Evolutionary conservation across 2,888 invertebrate genomes (phyloP), one percentile per base, ranked within the genome.

Genomic region (Tenthredo distinguenda): DNA sequence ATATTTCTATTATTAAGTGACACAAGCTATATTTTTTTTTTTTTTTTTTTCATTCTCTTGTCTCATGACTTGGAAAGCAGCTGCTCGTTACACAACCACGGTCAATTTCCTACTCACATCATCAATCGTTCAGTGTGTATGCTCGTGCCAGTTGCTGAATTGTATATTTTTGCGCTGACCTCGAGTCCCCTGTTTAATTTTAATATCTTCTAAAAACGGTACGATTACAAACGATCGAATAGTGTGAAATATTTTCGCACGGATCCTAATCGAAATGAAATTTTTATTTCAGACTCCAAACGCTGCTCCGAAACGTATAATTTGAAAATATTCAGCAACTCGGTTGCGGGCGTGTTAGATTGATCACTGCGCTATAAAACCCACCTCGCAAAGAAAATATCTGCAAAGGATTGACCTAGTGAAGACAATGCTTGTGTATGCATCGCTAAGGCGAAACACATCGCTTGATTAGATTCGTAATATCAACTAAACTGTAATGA

Each of bases 361-460:
- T 43, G 3, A 43, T 43, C 9, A 21, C 3, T 7, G 71, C 12
- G n/a, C 12, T 26, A 21, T 74, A n/a, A 43, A 74, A 74, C 4
- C 10, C 6, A 31, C 31, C 9, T 77, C 9, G 9, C 50, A 55
- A 55, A 34, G 77, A 50, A 55, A 77, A 50, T 43, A 43, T 26
- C 2, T 47, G 18, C 10, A 55, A 76, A 43, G 43, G 9, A 74
- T n/a, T 12, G 26, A 47, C 47, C 47, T 21, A 77, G 50, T 15
- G 31, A 18, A 26, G 15, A 77, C 76, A 77, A 77, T 50, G n/a
- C 55, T 77, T 18, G 47, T 50, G 55, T 77, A n/a, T 15, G 34
- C 26, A 76, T 50, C 21, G 2, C 26, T 55, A 18, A 50, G 18
- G n/a, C 18, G 34, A 77, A 77, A 55, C 77, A 74, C 9, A 18